Conservation (phyloP, 1,140 invertebrate genomes). For the Goniozus legneri region DNA sequence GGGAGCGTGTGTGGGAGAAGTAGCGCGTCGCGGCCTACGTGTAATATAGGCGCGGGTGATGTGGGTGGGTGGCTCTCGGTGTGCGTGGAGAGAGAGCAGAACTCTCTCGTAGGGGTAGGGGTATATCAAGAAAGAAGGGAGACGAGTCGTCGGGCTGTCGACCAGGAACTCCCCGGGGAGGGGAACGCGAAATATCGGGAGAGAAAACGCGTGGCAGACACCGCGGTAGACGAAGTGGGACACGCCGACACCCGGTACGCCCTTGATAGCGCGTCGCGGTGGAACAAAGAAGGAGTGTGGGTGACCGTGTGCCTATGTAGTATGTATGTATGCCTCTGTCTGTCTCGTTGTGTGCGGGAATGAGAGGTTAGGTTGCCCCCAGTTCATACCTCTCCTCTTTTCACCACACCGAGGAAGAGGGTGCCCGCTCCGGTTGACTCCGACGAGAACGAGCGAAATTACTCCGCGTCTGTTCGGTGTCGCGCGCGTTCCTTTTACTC, state of each 20-base stretch:
- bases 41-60: too few relatives aligned
- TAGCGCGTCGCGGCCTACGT: neutral
- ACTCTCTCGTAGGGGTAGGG: constrained; percentile 22
- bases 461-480: constrained; percentile 12
- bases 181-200: constrained; percentile 35
- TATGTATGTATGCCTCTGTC: neutral
- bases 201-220: constrained; percentile 26
- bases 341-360: neutral
- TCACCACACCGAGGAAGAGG: neutral
- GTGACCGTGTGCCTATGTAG: too few relatives aligned
- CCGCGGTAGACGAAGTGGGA: constrained; percentile 30
- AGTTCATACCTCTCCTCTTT: constrained; percentile 16
- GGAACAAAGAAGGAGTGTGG: neutral
- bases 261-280: constrained; percentile 12
- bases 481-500: too few relatives aligned
- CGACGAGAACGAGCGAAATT: constrained; percentile 18
- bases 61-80: constrained; percentile 20
- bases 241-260: constrained; percentile 22
- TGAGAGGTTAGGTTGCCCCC: constrained; percentile 30
- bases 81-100: constrained; percentile 12
- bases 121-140: constrained; percentile 47
- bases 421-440: constrained; percentile 7
- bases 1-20: too few relatives aligned
- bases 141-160: constrained; percentile 35
- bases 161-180: constrained; percentile 32